Evolutionary conservation across 2,797 vertebrate species (phyloP).

Genomic region (Lycodopsis pacificus): DNA sequence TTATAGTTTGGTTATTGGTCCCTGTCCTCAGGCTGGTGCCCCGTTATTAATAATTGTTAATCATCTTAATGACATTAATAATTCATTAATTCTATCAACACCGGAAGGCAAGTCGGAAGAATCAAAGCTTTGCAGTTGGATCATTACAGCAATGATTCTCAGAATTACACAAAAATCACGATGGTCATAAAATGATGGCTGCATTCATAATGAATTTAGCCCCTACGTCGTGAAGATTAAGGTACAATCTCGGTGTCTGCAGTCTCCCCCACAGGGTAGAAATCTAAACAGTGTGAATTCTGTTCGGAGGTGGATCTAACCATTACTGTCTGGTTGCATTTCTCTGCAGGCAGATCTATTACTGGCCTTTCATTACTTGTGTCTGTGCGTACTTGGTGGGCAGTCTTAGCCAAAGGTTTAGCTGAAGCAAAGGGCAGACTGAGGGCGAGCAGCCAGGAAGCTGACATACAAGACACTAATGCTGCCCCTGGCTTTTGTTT

Average conservation of each 20-base stretch:
- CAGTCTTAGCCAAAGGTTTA: constrained; percentile 40
- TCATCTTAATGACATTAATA: too few relatives aligned
- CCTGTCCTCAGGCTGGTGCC: too few relatives aligned
- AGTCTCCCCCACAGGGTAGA: not conserved
- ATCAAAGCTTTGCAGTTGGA: not conserved
- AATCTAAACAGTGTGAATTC: not conserved
- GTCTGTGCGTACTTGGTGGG: constrained; percentile 36
- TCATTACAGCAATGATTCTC: not conserved
- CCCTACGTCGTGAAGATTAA: not conserved
- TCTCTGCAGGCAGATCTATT: constrained; percentile 33
- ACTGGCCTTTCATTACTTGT: constrained; percentile 28
- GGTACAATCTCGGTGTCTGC: not conserved
- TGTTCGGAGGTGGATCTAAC: constrained; percentile 4
- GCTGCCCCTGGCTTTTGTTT: constrained; percentile 72
- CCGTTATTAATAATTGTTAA: too few relatives aligned
- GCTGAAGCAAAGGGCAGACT: constrained; percentile 61
- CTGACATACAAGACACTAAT: constrained; percentile 66
- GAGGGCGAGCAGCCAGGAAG: constrained; percentile 58
- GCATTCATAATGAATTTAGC: not conserved
- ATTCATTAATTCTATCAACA: too few relatives aligned
- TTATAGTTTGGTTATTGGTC: too few relatives aligned
- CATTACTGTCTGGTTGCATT: constrained; percentile 10
- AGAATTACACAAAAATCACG: not conserved
- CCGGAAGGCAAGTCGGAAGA: not conserved
- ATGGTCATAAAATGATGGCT: not conserved